Evolutionary conservation across 2,113 vertebrate species (phyloP).

Genomic region (Archocentrus centrarchus): DNA sequence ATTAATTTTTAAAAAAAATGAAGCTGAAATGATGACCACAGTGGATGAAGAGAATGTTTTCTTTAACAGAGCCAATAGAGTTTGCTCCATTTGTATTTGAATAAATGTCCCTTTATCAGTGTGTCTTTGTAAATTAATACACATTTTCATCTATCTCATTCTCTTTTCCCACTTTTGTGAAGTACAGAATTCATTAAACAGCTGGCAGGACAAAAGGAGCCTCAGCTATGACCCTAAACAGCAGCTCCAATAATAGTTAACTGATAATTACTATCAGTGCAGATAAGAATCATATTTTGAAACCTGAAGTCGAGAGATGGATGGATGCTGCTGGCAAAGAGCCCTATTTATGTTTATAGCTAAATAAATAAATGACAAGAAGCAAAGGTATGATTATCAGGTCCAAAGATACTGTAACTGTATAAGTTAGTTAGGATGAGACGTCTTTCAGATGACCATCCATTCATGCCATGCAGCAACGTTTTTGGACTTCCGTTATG

Average conservation of each 20-base stretch:
- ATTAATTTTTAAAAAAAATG: constrained; percentile 28
- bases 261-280: constrained; percentile 4
- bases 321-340: neutral
- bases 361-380: neutral
- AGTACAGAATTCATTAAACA: constrained; percentile 33
- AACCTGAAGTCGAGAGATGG: neutral
- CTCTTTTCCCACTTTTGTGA: neutral
- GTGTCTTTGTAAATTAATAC: neutral
- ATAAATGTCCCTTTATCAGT: neutral
- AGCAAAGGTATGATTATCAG: neutral
- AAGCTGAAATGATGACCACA: constrained; percentile 40
- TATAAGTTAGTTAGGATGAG: neutral
- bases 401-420: neutral
- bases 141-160: neutral
- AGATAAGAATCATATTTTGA: constrained; percentile 14
- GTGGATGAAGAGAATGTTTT: constrained; percentile 6
- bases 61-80: constrained; percentile 19
- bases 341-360: neutral
- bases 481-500: neutral
- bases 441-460: neutral
- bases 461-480: neutral
- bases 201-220: constrained; percentile 20
- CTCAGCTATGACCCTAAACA: constrained; percentile 21
- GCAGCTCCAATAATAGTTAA: constrained; percentile 5
- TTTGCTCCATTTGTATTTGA: constrained; percentile 3